phyloP scores from a whole-genome alignment of 2,113 vertebrate species.

The Atlantisia rogersi region DNA sequence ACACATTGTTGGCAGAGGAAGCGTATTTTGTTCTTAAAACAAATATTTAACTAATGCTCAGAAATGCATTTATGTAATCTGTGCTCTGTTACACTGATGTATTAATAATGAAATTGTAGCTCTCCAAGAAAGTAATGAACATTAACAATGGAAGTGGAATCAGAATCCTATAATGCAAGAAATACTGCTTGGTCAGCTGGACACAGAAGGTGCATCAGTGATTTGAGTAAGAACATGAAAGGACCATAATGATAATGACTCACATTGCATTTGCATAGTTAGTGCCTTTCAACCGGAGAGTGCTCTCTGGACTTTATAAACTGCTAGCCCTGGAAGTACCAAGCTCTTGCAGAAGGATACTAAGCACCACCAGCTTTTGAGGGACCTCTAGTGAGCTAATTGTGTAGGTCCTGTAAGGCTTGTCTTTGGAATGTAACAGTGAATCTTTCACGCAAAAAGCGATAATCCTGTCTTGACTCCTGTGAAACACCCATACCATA shows the following conservation, averaged over 20 bases:
- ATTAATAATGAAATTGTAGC: conserved; percentile 71
- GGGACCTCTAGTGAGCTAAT: neutral
- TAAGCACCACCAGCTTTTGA: neutral
- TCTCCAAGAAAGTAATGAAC: conserved; percentile 65
- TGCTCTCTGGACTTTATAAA: neutral
- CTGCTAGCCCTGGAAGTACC: neutral
- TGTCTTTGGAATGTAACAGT: neutral
- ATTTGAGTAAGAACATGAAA: conserved; percentile 46
- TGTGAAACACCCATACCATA: neutral
- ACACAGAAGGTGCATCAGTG: conserved; percentile 31
- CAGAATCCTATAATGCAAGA: conserved; percentile 66
- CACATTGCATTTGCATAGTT: neutral
- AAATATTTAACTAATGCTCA: conserved; percentile 56
- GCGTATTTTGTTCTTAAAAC: conserved; percentile 24
- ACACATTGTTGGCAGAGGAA: conserved; percentile 3
- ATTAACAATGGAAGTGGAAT: conserved; percentile 53
- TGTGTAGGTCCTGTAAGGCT: neutral
- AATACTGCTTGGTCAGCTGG: conserved; percentile 69
- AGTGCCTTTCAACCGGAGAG: neutral
- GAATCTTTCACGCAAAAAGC: neutral
- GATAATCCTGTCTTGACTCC: neutral
- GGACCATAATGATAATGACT: conserved; percentile 13
- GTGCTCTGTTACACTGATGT: conserved; percentile 52
- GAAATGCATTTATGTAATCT: conserved; percentile 53
- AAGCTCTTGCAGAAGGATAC: neutral